A percentile compares a stretch with the other conserved stretches of the same genome.
phyloP scores from a whole-genome alignment of 1,140 invertebrate species.

The Battus philenor region DNA sequence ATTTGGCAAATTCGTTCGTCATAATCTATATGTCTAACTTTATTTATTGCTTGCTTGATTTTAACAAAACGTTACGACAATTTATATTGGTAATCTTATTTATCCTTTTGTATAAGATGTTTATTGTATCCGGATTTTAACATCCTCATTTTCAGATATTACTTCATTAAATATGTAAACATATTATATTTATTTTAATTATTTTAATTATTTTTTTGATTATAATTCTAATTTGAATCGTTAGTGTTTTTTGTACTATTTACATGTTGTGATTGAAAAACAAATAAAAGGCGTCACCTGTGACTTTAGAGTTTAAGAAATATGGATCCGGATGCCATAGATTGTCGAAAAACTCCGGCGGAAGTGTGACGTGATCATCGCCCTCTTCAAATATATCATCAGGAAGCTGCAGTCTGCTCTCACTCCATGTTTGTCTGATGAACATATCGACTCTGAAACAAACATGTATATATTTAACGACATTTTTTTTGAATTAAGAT shows the following conservation, averaged over 20 bases:
- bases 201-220: neutral
- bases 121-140: neutral
- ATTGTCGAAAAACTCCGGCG: slow-evolving; percentile 86
- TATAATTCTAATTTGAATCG: neutral
- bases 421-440: slow-evolving; percentile 87
- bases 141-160: neutral
- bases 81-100: too few relatives aligned
- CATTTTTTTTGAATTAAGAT: too few relatives aligned
- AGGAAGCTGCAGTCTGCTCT: slow-evolving; percentile 83
- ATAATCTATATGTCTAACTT: too few relatives aligned
- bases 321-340: slow-evolving; percentile 92
- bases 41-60: too few relatives aligned
- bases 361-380: slow-evolving; percentile 86
- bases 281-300: slow-evolving; percentile 77
- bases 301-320: slow-evolving; percentile 89
- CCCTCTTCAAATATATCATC: slow-evolving; percentile 85
- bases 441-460: slow-evolving; percentile 89
- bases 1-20: too few relatives aligned
- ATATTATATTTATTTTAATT: neutral
- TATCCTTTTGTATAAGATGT: too few relatives aligned
- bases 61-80: too few relatives aligned
- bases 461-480: too few relatives aligned
- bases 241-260: neutral
- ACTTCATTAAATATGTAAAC: neutral
- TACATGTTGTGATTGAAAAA: neutral